These are phyloP conservation scores for Actinemys pallida DNA, from an alignment of 2,113 vertebrate genomes.

Conservation along the genomic window DNA sequence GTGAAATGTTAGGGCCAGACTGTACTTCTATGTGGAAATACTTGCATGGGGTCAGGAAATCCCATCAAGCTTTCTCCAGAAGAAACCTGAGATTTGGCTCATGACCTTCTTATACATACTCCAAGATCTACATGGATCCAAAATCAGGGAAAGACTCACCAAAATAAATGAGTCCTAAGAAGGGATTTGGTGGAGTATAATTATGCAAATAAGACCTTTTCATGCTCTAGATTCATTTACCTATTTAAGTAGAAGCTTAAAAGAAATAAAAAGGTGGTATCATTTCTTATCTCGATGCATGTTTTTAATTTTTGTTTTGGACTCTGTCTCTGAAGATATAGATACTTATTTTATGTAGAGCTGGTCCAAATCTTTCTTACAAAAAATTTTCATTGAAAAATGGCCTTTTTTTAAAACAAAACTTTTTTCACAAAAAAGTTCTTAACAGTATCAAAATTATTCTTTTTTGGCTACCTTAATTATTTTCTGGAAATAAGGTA, in stretches of 20 bases:
- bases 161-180: constrained; percentile 17
- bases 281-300: constrained; percentile 61
- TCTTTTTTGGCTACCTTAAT: background rate
- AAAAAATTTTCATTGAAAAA: constrained; percentile 1
- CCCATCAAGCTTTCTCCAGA: constrained; percentile 9
- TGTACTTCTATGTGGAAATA: background rate
- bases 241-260: constrained; percentile 62
- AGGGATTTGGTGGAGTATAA: constrained; percentile 51
- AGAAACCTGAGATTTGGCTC: constrained; percentile 28
- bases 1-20: constrained; percentile 31
- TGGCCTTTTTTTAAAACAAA: constrained; percentile 20
- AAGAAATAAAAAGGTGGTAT: constrained; percentile 59
- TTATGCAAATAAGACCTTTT: constrained; percentile 58
- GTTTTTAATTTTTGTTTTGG: constrained; percentile 56
- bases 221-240: constrained; percentile 63
- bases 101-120: constrained; percentile 35
- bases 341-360: constrained; percentile 21
- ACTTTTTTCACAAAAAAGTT: background rate
- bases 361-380: constrained; percentile 23
- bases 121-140: constrained; percentile 53
- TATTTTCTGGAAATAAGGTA: background rate
- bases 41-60: constrained; percentile 29
- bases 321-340: constrained; percentile 42
- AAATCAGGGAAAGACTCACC: constrained; percentile 23
- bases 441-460: constrained; percentile 23